A percentile compares a stretch with the other conserved stretches of the same genome.
Conservation (phyloP, 2,797 vertebrate genomes). For the Telmatherina bonti region DNA sequence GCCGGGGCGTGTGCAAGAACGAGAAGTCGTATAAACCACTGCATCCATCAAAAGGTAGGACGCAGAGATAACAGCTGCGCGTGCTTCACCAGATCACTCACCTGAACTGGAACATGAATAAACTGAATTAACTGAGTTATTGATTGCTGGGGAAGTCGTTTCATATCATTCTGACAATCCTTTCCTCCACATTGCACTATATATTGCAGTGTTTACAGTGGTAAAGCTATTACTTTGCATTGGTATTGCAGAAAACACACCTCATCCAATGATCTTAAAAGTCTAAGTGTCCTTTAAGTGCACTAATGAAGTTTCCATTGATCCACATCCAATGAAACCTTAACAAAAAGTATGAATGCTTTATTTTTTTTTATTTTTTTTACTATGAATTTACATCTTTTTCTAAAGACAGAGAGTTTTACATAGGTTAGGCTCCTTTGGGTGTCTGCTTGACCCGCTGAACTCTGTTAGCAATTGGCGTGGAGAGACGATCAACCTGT, state of each 20-base stretch:
- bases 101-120: neutral
- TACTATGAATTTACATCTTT: neutral
- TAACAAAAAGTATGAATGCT: too few relatives aligned
- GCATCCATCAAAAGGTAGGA: constrained; percentile 73
- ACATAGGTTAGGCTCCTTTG: neutral
- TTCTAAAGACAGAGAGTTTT: neutral
- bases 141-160: neutral
- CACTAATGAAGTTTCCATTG: constrained; percentile 30
- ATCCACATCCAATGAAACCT: too few relatives aligned
- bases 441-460: constrained; percentile 48
- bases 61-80: too few relatives aligned
- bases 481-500: constrained; percentile 54
- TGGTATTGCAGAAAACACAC: neutral
- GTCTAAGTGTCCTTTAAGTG: too few relatives aligned
- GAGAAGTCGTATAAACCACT: constrained; percentile 90
- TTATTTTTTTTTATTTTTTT: too few relatives aligned
- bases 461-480: constrained; percentile 59
- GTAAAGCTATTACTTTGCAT: neutral
- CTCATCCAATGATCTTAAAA: neutral
- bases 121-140: constrained; percentile 3
- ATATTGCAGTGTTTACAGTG: neutral
- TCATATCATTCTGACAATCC: neutral
- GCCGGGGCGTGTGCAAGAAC: constrained; percentile 90
- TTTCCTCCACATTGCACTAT: neutral
- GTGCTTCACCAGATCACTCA: neutral